A percentile compares a stretch with the other conserved stretches of the same genome.
phyloP scores from a whole-genome alignment of 2,888 invertebrate species.

The Diarsia dahlii region DNA sequence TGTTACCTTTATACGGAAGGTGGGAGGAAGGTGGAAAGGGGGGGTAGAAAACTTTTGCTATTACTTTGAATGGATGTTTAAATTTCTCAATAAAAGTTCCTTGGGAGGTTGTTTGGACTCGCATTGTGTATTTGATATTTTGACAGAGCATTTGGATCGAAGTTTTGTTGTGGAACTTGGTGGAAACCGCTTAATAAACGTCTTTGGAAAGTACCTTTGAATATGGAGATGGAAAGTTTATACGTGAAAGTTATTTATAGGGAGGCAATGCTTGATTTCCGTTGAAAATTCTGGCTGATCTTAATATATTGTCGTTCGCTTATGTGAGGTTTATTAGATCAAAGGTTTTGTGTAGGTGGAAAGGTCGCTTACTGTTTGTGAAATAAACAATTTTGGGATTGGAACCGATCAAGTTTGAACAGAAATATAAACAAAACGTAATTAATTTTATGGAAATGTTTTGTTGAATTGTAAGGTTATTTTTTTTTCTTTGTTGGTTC shows the following conservation, averaged over 20 bases:
- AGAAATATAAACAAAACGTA: slow-evolving; percentile 2
- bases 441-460: not conserved
- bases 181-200: slow-evolving; percentile 75
- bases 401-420: slow-evolving; percentile 4
- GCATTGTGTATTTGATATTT: slow-evolving; percentile 82
- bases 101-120: slow-evolving; percentile 68
- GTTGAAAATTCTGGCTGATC: slow-evolving; percentile 27
- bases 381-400: slow-evolving; percentile 9
- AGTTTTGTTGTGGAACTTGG: slow-evolving; percentile 69
- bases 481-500: not conserved
- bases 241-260: slow-evolving; percentile 47
- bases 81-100: slow-evolving; percentile 85
- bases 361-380: slow-evolving; percentile 21
- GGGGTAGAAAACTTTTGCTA: slow-evolving; percentile 78
- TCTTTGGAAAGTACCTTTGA: slow-evolving; percentile 55
- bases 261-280: slow-evolving; percentile 44
- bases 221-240: slow-evolving; percentile 57
- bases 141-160: slow-evolving; percentile 76
- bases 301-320: slow-evolving; percentile 22
- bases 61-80: slow-evolving; percentile 83
- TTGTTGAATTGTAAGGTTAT: not conserved
- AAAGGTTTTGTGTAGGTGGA: slow-evolving; percentile 9
- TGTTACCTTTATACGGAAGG: slow-evolving; percentile 70
- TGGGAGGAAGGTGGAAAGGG: slow-evolving; percentile 23
- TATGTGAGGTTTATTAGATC: slow-evolving; percentile 26